Evolutionary conservation across 2,797 vertebrate species (phyloP).

Genomic region (Tadarida brasiliensis): DNA sequence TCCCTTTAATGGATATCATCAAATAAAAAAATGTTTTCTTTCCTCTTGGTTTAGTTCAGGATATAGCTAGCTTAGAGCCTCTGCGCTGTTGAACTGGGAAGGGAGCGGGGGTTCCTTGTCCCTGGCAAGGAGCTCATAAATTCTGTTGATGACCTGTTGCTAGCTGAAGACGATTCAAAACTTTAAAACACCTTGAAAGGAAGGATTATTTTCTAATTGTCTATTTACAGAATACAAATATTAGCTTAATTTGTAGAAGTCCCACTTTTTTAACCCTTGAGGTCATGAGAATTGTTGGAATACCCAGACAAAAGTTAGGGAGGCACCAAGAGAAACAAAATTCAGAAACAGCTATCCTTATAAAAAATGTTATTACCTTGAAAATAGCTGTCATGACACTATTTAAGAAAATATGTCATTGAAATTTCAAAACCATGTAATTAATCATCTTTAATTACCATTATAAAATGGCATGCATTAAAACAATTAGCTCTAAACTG

Average conservation of each 20-base stretch:
- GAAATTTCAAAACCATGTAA: constrained; percentile 31
- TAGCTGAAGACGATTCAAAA: neutral
- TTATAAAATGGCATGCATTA: constrained; percentile 12
- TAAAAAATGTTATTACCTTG: neutral
- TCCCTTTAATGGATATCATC: neutral
- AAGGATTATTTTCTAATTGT: neutral
- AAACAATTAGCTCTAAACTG: neutral
- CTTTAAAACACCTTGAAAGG: neutral
- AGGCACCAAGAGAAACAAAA: neutral
- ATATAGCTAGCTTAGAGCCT: neutral
- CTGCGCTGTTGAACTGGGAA: neutral
- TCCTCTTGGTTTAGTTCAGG: neutral
- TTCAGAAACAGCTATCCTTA: neutral
- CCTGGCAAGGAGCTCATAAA: neutral
- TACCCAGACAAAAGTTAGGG: neutral
- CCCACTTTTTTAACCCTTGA: neutral
- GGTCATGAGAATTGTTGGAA: neutral
- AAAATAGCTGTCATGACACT: neutral
- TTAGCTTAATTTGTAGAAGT: neutral
- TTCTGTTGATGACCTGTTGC: neutral
- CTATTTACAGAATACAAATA: neutral
- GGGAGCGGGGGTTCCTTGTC: neutral
- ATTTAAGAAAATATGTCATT: constrained; percentile 55
- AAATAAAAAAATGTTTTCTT: neutral
- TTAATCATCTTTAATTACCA: constrained; percentile 25